phyloP scores from a whole-genome alignment of 1,140 invertebrate species.

The Hycleus phaleratus region DNA sequence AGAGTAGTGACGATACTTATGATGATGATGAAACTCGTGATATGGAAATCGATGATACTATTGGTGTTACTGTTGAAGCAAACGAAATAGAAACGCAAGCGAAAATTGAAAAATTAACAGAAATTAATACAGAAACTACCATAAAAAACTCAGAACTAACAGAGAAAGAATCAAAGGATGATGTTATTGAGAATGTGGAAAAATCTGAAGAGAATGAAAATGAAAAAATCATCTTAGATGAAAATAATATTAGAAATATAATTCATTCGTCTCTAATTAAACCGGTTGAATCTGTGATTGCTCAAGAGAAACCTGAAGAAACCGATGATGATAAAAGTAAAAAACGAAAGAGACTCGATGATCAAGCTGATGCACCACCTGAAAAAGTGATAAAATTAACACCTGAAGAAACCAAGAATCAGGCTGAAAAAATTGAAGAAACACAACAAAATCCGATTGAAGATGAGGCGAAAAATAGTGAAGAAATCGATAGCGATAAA shows the following conservation, averaged over 20 bases:
- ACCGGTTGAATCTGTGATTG: not conserved
- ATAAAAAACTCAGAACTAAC: too few relatives aligned
- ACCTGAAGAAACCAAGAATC: not conserved
- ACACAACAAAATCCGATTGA: constrained; percentile 7
- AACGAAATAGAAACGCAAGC: constrained; percentile 8
- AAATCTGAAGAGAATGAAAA: not conserved
- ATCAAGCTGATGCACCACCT: not conserved
- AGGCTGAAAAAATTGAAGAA: constrained; percentile 10
- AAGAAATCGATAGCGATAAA: constrained; percentile 4
- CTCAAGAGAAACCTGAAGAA: constrained; percentile 3
- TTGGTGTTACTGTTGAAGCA: not conserved
- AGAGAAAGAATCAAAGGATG: not conserved
- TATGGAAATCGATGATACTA: not conserved
- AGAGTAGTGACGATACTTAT: not conserved
- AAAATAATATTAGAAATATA: constrained; percentile 23
- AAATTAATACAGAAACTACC: not conserved
- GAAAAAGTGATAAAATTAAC: constrained; percentile 6
- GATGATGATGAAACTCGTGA: not conserved
- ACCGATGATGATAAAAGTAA: not conserved
- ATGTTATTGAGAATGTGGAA: not conserved
- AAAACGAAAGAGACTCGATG: not conserved
- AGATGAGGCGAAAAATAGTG: not conserved
- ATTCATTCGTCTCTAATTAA: constrained; percentile 24
- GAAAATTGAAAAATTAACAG: not conserved
- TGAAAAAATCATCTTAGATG: constrained; percentile 3